phyloP scores from a whole-genome alignment of 92 coral and sea anemone genomes.

The Phenganax marumi region DNA sequence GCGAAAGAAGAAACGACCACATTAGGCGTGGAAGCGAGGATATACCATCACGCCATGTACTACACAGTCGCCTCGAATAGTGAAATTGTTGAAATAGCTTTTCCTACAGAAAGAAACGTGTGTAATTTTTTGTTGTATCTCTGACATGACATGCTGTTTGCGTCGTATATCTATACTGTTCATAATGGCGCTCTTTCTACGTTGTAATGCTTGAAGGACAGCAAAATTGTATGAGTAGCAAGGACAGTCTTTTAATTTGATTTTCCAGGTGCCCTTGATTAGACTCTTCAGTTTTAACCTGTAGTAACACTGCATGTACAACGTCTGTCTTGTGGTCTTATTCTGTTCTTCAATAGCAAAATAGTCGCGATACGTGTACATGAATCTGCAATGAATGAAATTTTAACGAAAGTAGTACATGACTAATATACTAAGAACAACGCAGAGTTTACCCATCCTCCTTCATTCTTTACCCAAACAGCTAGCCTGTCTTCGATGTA shows the following conservation, averaged over 20 bases:
- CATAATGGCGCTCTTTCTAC: neutral
- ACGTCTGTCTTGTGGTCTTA: too few relatives aligned
- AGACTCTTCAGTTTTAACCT: too few relatives aligned
- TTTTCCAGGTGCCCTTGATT: too few relatives aligned
- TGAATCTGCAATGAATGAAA: neutral
- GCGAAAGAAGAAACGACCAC: conserved; percentile 20
- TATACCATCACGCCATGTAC: conserved; percentile 23
- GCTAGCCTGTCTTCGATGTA: conserved; percentile 67
- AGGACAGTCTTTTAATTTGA: too few relatives aligned
- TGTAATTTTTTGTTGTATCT: neutral
- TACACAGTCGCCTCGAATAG: neutral
- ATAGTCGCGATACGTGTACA: too few relatives aligned
- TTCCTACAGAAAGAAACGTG: neutral
- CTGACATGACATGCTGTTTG: neutral
- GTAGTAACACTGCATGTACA: too few relatives aligned
- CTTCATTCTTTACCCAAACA: conserved; percentile 80
- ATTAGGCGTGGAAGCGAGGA: conserved; percentile 13
- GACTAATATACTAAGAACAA: neutral
- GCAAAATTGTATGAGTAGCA: too few relatives aligned
- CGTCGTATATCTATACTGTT: neutral
- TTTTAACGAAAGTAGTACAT: neutral
- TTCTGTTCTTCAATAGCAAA: too few relatives aligned
- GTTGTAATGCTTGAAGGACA: too few relatives aligned
- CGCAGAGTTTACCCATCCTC: conserved; percentile 81
- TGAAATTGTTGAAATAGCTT: conserved; percentile 32